Conservation (phyloP, 2,888 invertebrate species). For the Mythimna loreyi region DNA sequence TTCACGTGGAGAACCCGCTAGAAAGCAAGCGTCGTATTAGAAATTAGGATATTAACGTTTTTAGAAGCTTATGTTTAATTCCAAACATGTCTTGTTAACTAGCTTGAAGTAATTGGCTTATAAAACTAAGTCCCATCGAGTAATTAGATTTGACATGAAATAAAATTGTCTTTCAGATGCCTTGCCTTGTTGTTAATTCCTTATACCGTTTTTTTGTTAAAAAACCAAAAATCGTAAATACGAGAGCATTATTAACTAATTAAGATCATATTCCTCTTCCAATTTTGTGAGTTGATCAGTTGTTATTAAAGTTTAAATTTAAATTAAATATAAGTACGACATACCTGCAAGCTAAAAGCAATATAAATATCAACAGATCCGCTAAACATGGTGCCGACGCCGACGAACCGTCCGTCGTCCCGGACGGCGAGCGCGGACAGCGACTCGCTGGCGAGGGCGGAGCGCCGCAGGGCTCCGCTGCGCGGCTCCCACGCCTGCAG, state of each 20-base stretch:
- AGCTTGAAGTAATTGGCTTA: constrained; percentile 3
- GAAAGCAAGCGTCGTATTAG: constrained; percentile 51
- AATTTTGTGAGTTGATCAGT: not conserved
- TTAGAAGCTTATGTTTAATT: constrained; percentile 12
- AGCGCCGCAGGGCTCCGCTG: constrained; percentile 90
- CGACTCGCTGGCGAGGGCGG: constrained; percentile 93
- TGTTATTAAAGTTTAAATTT: constrained; percentile 7
- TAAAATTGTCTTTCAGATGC: not conserved
- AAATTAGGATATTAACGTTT: constrained; percentile 33
- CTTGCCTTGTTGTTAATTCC: not conserved
- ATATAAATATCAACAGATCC: constrained; percentile 97
- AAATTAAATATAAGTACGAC: constrained; percentile 12
- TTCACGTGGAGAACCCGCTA: constrained; percentile 96
- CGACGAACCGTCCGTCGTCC: constrained; percentile 97
- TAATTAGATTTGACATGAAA: not conserved
- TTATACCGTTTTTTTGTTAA: not conserved
- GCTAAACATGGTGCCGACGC: constrained; percentile 98
- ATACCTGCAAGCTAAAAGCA: constrained; percentile 97
- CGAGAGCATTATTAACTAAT: too few relatives aligned
- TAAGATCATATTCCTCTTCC: too few relatives aligned
- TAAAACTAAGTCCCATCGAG: not conserved
- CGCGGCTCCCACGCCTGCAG: constrained; percentile 94
- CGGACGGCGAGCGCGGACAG: constrained; percentile 96
- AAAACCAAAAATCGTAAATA: not conserved
- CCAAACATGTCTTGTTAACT: not conserved